phyloP scores from a whole-genome alignment of 2,888 invertebrate species.

The Torymus tubicola region DNA sequence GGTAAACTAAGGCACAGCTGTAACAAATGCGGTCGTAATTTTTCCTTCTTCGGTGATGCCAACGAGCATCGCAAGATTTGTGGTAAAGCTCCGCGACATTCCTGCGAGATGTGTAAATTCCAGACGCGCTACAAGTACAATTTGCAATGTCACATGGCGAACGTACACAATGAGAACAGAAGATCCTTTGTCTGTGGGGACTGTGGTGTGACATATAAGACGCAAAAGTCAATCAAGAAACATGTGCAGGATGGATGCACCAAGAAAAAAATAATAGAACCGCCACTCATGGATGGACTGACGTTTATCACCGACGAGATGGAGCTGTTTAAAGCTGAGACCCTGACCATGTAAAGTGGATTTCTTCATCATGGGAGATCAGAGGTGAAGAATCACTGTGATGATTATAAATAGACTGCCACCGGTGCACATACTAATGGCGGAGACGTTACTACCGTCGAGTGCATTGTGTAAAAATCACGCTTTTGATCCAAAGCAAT shows the following conservation, averaged over 20 bases:
- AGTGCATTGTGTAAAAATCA: too few relatives aligned
- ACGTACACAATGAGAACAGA: conserved; percentile 32
- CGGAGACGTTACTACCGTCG: too few relatives aligned
- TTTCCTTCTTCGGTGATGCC: conserved; percentile 34
- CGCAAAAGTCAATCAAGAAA: neutral
- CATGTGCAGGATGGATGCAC: neutral
- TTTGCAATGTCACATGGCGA: conserved; percentile 22
- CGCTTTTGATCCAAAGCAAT: too few relatives aligned
- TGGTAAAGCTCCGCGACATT: conserved; percentile 7
- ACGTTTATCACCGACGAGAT: too few relatives aligned
- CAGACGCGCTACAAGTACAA: conserved; percentile 42
- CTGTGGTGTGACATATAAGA: conserved; percentile 24
- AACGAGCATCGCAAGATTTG: conserved; percentile 36
- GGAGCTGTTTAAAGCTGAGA: too few relatives aligned
- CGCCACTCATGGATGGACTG: too few relatives aligned
- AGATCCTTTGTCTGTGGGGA: neutral
- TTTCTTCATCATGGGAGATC: too few relatives aligned
- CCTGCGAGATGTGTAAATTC: conserved; percentile 36
- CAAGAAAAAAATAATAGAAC: too few relatives aligned
- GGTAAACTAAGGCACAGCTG: neutral
- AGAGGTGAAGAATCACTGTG: too few relatives aligned
- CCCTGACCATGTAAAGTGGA: too few relatives aligned
- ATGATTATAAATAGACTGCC: too few relatives aligned
- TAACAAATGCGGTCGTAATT: neutral
- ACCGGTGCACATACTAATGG: too few relatives aligned